phyloP scores from a whole-genome alignment of 1,140 invertebrate species.

The Papilio polytes region DNA sequence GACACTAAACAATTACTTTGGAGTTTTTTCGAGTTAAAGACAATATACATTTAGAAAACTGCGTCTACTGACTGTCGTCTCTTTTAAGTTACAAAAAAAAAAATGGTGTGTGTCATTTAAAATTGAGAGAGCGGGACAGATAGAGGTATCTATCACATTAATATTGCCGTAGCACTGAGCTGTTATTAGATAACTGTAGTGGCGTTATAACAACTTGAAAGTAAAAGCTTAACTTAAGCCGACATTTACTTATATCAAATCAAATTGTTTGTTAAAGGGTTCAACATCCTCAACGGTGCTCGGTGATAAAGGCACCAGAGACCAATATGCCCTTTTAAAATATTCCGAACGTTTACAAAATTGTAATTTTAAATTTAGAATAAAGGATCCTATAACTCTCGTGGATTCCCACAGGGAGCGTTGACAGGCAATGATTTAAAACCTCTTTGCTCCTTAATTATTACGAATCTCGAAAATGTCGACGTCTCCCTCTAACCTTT shows the following conservation, averaged over 20 bases:
- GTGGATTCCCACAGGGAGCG: slow-evolving; percentile 79
- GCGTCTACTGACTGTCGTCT: too few species aligned
- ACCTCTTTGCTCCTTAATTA: slow-evolving; percentile 73
- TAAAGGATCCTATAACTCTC: slow-evolving; percentile 80
- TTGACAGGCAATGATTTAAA: slow-evolving; percentile 80
- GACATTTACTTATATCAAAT: not conserved
- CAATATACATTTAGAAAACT: too few species aligned
- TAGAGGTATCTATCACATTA: too few species aligned
- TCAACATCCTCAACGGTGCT: slow-evolving; percentile 42
- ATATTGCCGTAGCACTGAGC: too few species aligned
- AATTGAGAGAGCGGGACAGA: too few species aligned
- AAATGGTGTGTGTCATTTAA: too few species aligned
- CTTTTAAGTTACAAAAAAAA: too few species aligned
- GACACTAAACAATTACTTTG: too few species aligned
- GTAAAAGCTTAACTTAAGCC: not conserved
- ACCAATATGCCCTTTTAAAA: slow-evolving; percentile 68
- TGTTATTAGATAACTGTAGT: too few species aligned
- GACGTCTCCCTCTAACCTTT: slow-evolving; percentile 57
- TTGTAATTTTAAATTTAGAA: slow-evolving; percentile 83
- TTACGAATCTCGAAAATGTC: slow-evolving; percentile 62
- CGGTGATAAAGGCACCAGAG: slow-evolving; percentile 58
- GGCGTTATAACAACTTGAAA: not conserved
- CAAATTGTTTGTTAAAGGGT: not conserved
- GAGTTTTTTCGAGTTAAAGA: too few species aligned
- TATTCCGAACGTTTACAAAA: slow-evolving; percentile 77